A percentile compares a stretch with the other conserved stretches of the same genome.
phyloP scores from a whole-genome alignment of 2,113 vertebrate genomes.

The Neopipo cinnamomea region DNA sequence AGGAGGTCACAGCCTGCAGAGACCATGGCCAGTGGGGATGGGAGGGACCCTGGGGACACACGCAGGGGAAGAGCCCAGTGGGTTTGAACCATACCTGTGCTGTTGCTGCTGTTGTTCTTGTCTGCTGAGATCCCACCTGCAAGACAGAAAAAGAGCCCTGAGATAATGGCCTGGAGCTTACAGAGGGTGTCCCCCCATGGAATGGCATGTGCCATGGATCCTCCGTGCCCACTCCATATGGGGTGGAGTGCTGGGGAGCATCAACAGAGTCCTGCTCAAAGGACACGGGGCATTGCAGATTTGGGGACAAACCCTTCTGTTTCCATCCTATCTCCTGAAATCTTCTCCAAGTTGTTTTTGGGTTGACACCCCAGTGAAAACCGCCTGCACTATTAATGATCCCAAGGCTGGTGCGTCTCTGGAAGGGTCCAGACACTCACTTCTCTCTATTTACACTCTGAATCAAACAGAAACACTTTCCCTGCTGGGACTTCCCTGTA shows the following conservation, averaged over 20 bases:
- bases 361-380: not conserved
- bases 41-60: not conserved
- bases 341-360: not conserved
- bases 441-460: not conserved
- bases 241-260: not conserved
- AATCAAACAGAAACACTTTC: not conserved
- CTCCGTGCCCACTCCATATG: not conserved
- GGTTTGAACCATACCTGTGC: slow-evolving; percentile 6
- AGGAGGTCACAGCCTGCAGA: not conserved
- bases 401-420: accelerated
- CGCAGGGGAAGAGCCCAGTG: accelerated
- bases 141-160: not conserved
- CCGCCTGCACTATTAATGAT: not conserved
- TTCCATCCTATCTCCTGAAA: not conserved
- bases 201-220: accelerated
- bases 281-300: accelerated
- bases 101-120: not conserved
- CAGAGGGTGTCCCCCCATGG: not conserved
- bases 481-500: not conserved
- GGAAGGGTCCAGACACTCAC: not conserved
- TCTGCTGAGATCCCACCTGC: slow-evolving; percentile 25
- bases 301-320: not conserved
- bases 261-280: not conserved
- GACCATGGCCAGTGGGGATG: not conserved
- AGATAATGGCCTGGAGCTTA: not conserved